phyloP scores from a whole-genome alignment of 2,888 invertebrate species.

The Dicycla oo region DNA sequence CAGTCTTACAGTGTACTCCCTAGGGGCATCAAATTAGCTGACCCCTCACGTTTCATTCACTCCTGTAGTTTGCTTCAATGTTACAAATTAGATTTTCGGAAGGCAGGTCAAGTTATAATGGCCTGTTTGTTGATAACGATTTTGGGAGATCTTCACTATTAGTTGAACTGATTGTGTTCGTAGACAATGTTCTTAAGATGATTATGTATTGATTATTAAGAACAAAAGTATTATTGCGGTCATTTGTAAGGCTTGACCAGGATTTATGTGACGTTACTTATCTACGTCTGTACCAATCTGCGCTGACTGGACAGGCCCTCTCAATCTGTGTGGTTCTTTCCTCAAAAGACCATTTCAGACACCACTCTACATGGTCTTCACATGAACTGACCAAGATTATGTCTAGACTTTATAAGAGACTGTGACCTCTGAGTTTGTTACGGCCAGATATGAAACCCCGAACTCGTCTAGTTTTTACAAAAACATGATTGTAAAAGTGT shows the following conservation, averaged over 20 bases:
- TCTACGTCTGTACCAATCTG: too few relatives aligned
- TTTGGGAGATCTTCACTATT: conserved; percentile 9
- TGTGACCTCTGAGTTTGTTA: too few relatives aligned
- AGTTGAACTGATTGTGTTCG: conserved; percentile 1
- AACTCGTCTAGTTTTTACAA: too few relatives aligned
- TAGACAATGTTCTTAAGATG: not conserved
- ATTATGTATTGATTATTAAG: not conserved
- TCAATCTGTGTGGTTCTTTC: too few relatives aligned
- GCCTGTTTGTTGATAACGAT: conserved; percentile 10
- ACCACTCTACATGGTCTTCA: too few relatives aligned
- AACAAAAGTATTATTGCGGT: not conserved
- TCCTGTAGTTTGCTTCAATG: conserved; percentile 19
- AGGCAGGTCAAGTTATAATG: conserved; percentile 15
- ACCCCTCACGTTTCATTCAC: conserved; percentile 38
- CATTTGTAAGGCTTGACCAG: not conserved
- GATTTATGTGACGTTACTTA: not conserved
- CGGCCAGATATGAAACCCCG: too few relatives aligned
- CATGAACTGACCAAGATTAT: too few relatives aligned
- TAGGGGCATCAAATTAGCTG: conserved; percentile 32
- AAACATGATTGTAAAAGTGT: too few relatives aligned
- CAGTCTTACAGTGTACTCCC: conserved; percentile 17
- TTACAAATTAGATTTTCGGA: conserved; percentile 38
- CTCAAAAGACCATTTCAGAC: too few relatives aligned
- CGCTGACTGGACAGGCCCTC: too few relatives aligned
- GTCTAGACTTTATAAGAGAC: too few relatives aligned